Evolutionary conservation across 2,113 vertebrate species (phyloP).

Genomic region (Camelus bactrianus): DNA sequence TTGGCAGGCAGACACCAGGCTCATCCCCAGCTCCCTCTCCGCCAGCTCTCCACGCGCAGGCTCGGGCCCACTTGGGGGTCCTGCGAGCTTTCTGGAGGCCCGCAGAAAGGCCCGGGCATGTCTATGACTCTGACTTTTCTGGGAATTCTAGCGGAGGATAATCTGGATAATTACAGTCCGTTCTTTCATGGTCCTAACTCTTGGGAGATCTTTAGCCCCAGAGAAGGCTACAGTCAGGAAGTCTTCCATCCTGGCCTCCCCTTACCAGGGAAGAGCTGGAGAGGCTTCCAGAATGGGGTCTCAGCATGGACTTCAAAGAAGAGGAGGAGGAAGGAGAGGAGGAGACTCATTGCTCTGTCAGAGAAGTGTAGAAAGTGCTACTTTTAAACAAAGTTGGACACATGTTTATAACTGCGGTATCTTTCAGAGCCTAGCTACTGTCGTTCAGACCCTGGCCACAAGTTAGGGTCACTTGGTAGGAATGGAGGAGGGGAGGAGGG

Average conservation of each 20-base stretch:
- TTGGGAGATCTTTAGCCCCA: not conserved
- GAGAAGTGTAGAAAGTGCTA: not conserved
- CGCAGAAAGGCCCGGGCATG: not conserved
- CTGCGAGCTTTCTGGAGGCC: not conserved
- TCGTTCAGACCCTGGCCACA: not conserved
- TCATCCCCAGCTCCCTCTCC: too few species aligned
- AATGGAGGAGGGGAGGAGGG: not conserved
- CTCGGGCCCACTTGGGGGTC: not conserved
- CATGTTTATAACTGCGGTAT: not conserved
- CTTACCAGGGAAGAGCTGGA: not conserved
- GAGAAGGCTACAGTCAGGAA: not conserved
- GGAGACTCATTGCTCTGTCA: not conserved
- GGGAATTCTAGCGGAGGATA: conserved; percentile 6
- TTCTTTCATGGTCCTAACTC: not conserved
- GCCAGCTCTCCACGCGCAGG: not conserved
- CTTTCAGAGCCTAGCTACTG: not conserved
- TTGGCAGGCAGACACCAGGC: not conserved
- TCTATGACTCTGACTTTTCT: not conserved
- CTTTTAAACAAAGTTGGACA: not conserved
- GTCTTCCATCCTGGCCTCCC: not conserved
- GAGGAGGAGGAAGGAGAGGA: not conserved
- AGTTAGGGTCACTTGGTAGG: not conserved
- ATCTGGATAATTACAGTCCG: conserved; percentile 15
- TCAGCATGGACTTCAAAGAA: not conserved
- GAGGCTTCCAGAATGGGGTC: not conserved